Conservation (phyloP, 1,140 invertebrate species). For the Paraescarpia echinospica region DNA sequence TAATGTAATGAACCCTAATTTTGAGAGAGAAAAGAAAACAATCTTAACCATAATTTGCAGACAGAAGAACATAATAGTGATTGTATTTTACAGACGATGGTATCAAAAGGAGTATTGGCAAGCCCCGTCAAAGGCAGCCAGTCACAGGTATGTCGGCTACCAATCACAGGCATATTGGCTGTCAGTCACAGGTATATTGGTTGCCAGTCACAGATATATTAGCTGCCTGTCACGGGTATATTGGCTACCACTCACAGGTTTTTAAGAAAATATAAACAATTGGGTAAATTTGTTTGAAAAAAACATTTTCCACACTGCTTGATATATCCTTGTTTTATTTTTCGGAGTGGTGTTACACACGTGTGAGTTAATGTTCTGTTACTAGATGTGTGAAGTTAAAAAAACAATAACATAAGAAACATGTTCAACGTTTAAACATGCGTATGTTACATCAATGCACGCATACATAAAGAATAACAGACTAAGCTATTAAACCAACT, state of each 20-base stretch:
- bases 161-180: not conserved
- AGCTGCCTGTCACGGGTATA: not conserved
- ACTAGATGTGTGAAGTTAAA: too few relatives aligned
- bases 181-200: not conserved
- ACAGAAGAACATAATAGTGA: not conserved
- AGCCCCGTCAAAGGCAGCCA: slow-evolving; percentile 67
- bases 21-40: slow-evolving; percentile 4
- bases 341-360: too few relatives aligned
- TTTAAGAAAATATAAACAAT: too few relatives aligned
- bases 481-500: too few relatives aligned
- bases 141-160: slow-evolving; percentile 61
- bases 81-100: slow-evolving; percentile 67
- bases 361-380: too few relatives aligned
- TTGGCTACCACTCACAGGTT: not conserved
- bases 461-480: too few relatives aligned
- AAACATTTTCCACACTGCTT: too few relatives aligned
- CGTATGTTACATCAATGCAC: too few relatives aligned
- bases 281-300: too few relatives aligned
- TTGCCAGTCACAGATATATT: not conserved
- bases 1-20: not conserved
- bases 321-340: too few relatives aligned
- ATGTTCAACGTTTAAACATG: too few relatives aligned
- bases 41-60: not conserved
- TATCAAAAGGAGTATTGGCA: slow-evolving; percentile 64
- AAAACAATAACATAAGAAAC: too few relatives aligned